These are phyloP conservation scores for Coregonus clupeaformis DNA, from an alignment of 2,113 vertebrate genomes.

Conservation along the genomic window DNA sequence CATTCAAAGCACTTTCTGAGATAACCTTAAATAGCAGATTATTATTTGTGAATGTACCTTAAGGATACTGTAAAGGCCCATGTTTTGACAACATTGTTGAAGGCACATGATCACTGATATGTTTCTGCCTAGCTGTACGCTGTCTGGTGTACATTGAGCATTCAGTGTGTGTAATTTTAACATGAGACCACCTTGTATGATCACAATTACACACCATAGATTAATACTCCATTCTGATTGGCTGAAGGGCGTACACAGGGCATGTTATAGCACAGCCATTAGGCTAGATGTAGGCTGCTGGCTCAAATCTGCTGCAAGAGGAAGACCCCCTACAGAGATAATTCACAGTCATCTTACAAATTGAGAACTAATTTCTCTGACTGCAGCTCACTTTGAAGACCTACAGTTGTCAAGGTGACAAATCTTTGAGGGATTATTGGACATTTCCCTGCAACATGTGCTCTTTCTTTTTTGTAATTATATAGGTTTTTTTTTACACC, in stretches of 20 bases:
- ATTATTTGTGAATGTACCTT: slow-evolving; percentile 42
- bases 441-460: neutral
- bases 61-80: slow-evolving; percentile 52
- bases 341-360: neutral
- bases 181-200: neutral
- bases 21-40: slow-evolving; percentile 34
- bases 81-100: slow-evolving; percentile 12
- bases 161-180: neutral
- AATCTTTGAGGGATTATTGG: slow-evolving; percentile 16
- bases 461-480: slow-evolving; percentile 11
- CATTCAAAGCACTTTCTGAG: slow-evolving; percentile 52
- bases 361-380: neutral
- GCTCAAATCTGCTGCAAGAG: neutral
- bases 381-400: slow-evolving; percentile 15
- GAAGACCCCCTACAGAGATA: neutral
- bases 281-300: neutral
- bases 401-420: slow-evolving; percentile 38
- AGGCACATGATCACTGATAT: no score
- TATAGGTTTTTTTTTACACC: no score
- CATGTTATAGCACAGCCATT: neutral
- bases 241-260: neutral
- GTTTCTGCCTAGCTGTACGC: no score
- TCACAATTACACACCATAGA: no score
- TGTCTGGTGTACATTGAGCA: neutral
- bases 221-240: neutral